Percentiles rank a stretch among this genome's conserved stretches.
phyloP scores from a whole-genome alignment of 1,140 invertebrate species.

The Heliothis virescens region DNA sequence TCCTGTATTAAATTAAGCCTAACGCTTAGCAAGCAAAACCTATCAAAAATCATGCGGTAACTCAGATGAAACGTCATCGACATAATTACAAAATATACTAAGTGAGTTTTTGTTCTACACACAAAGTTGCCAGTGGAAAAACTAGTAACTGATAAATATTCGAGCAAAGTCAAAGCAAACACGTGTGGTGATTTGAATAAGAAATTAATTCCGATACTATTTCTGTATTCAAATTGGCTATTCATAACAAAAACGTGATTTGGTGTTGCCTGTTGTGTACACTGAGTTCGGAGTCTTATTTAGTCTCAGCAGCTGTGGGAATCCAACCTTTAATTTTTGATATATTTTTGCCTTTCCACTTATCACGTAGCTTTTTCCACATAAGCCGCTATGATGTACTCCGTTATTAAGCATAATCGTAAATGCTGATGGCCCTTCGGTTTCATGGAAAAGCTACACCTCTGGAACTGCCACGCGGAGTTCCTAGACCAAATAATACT shows the following conservation, averaged over 20 bases:
- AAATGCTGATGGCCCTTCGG: too few relatives aligned
- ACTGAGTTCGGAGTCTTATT: background rate
- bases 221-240: conserved; percentile 27
- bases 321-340: too few relatives aligned
- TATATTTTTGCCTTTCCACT: too few relatives aligned
- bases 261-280: conserved; percentile 12
- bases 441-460: too few relatives aligned
- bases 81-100: conserved; percentile 1
- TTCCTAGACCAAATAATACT: too few relatives aligned
- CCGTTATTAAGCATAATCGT: too few relatives aligned
- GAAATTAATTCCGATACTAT: conserved; percentile 4
- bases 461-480: too few relatives aligned
- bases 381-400: too few relatives aligned
- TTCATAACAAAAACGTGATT: conserved; percentile 31
- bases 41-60: too few relatives aligned
- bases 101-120: background rate
- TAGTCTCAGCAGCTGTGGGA: background rate
- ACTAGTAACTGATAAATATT: conserved; percentile 22
- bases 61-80: background rate
- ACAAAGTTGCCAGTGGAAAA: conserved; percentile 17
- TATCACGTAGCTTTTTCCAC: too few relatives aligned
- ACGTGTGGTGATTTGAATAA: conserved; percentile 18
- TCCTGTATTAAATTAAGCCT: too few relatives aligned
- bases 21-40: too few relatives aligned
- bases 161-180: background rate